phyloP scores from a whole-genome alignment of 2,888 invertebrate genomes.

The Sarcophaga variegata region DNA sequence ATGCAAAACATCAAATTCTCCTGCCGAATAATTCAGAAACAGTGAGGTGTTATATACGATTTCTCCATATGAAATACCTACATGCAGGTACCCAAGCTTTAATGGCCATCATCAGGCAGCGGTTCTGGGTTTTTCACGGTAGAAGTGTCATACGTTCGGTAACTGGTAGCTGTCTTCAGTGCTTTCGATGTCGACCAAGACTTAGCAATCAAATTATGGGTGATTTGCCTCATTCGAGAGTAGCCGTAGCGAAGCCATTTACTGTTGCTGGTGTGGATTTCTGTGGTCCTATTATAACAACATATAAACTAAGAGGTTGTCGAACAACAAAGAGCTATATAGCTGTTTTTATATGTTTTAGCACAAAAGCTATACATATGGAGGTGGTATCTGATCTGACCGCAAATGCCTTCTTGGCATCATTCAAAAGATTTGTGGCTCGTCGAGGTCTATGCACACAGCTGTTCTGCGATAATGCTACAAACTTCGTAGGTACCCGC shows the following conservation, averaged over 20 bases:
- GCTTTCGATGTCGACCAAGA: slow-evolving; percentile 57
- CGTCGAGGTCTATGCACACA: slow-evolving; percentile 8
- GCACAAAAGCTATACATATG: slow-evolving; percentile 11
- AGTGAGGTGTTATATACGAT: slow-evolving; percentile 17
- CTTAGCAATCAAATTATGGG: slow-evolving; percentile 57
- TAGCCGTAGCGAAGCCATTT: slow-evolving; percentile 48
- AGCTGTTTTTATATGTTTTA: slow-evolving; percentile 4
- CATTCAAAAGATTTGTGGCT: slow-evolving; percentile 12
- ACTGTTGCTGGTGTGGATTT: slow-evolving; percentile 54
- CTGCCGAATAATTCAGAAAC: slow-evolving; percentile 24
- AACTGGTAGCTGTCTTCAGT: slow-evolving; percentile 26
- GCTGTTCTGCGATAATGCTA: not conserved
- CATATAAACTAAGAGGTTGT: slow-evolving; percentile 14
- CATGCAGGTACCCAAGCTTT: slow-evolving; percentile 47
- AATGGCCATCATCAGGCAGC: slow-evolving; percentile 47
- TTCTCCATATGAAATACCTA: slow-evolving; percentile 37
- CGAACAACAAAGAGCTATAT: not conserved
- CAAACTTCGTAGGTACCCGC: too few species aligned
- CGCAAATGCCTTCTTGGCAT: slow-evolving; percentile 4
- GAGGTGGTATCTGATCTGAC: slow-evolving; percentile 16
- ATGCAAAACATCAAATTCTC: slow-evolving; percentile 39
- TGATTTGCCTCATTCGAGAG: slow-evolving; percentile 56
- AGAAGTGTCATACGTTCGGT: slow-evolving; percentile 8
- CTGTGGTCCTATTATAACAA: slow-evolving; percentile 44
- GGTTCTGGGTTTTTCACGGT: slow-evolving; percentile 64